These are phyloP conservation scores for Abrostola triplasia DNA, from an alignment of 2,888 invertebrate species.

Conservation along the genomic window DNA sequence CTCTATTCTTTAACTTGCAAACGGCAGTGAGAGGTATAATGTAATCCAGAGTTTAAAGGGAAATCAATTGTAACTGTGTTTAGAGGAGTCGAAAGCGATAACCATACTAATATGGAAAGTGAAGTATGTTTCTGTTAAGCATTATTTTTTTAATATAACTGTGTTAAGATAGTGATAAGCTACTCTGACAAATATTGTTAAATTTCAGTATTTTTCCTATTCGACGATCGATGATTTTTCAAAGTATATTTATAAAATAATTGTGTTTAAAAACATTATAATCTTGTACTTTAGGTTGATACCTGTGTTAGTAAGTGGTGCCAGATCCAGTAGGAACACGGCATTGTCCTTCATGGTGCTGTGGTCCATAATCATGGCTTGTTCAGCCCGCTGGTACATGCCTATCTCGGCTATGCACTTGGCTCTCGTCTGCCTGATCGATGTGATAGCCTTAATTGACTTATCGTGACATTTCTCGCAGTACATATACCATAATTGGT, in stretches of 20 bases:
- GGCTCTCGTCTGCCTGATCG: conserved; percentile 71
- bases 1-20: no score
- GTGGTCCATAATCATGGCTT: conserved; percentile 79
- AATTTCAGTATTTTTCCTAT: no score
- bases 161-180: no score
- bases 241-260: background rate
- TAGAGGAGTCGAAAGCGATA: no score
- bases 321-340: conserved; percentile 96
- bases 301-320: conserved; percentile 90
- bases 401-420: conserved; percentile 65
- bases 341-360: conserved; percentile 97
- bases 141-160: no score
- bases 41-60: no score
- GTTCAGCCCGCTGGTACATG: conserved; percentile 55
- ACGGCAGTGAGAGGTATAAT: no score
- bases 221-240: no score
- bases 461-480: conserved; percentile 97
- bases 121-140: no score
- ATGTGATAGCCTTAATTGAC: conserved; percentile 81
- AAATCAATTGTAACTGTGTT: no score
- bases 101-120: no score
- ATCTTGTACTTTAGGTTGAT: background rate
- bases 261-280: background rate
- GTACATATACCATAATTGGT: conserved; percentile 96
- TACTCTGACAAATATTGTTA: no score